Conservation (phyloP, 2,888 invertebrate species). For the Amitus sp. region DNA sequence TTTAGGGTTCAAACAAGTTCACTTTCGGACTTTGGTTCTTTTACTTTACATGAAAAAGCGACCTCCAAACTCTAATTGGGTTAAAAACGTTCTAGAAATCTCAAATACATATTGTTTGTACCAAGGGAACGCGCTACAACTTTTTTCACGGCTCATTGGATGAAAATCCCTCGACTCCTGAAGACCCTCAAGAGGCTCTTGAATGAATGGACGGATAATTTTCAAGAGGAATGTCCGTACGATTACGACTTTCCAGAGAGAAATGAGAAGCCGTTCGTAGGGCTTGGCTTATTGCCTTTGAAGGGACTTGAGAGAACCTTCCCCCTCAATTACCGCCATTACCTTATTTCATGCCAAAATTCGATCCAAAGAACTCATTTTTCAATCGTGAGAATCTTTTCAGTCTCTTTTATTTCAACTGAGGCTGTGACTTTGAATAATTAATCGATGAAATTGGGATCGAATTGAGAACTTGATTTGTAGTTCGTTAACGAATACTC, state of each 20-base stretch:
- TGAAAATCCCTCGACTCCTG: constrained; percentile 38
- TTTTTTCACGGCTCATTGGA: constrained; percentile 28
- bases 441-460: no score
- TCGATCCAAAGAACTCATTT: background rate
- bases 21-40: no score
- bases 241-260: constrained; percentile 39
- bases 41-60: no score
- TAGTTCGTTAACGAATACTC: no score
- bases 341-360: constrained; percentile 26
- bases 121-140: constrained; percentile 18
- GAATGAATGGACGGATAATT: constrained; percentile 46
- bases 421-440: no score
- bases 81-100: no score
- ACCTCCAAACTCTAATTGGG: no score
- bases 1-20: no score
- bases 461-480: no score
- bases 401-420: no score
- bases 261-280: constrained; percentile 33
- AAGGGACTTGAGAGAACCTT: constrained; percentile 29
- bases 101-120: no score
- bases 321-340: constrained; percentile 37
- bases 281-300: constrained; percentile 16
- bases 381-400: no score
- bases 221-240: constrained; percentile 31
- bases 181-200: constrained; percentile 33